Evolutionary conservation across 1,140 invertebrate species (phyloP), one percentile per base, ranked within the genome.

Genomic region (Pomacea maculata): DNA sequence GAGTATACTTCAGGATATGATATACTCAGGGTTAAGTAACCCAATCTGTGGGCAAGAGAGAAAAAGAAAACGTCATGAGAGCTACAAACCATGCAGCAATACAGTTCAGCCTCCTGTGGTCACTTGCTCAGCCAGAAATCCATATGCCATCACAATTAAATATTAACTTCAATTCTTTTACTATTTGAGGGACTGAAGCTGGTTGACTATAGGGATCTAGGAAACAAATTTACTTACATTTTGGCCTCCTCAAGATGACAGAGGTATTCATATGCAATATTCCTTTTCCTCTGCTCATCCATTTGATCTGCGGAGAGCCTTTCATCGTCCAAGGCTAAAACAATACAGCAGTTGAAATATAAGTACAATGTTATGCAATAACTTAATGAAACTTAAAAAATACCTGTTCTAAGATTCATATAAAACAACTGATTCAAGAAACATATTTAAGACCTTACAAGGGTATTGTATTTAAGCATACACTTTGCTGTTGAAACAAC

Each of bases 231-330:
- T 79, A 90, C 91, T 87, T 90, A 94, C 93, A 93, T 94, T 92
- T 95, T 95, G 2, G 95, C 95, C 92, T 96, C 95, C 91, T 96
- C 95, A 73, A 96, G 91, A 86, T 95, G 95, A 91, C 95, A 96
- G 25, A 96, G 91, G 88, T 96, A 96, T 87, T 96, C 95, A 89
- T 96, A 96, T 17, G 95, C 95, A 68, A 95, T 91, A 74, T 94
- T 95, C 88, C 94, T 94, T 85, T 95, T 94, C 82, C 95, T 92
- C 83, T 94, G 94, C 83, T 94, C 92, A 87, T 96, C 95, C 93
- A 96, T 96, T 91, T 95, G 94, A 83, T 95, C 94, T 0, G 93
- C 95, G 6, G 90, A 85, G 29, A 90, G 83, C n/a, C 88, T 82
- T 11, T 81, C 85, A 84, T 86, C 86, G 34, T 84, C 83, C 71